Conservation (phyloP, 2,113 vertebrate species). For the Turnix velox region DNA sequence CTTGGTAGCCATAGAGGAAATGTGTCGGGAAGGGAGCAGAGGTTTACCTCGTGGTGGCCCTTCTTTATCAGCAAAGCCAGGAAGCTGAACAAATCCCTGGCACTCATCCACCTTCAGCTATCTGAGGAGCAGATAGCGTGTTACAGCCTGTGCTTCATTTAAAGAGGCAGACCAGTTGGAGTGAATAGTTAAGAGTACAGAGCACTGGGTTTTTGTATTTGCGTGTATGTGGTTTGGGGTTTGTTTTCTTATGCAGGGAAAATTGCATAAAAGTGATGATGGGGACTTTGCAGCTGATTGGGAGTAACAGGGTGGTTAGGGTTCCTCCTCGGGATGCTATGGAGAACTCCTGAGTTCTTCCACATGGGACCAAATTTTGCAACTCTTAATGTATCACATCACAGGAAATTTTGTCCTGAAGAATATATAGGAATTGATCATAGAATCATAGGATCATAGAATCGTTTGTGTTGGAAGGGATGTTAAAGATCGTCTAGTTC, state of each 20-base stretch:
- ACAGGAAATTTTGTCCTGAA: neutral
- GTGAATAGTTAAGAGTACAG: neutral
- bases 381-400: neutral
- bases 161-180: conserved; percentile 33
- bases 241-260: neutral
- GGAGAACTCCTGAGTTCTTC: neutral
- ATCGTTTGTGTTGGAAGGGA: neutral
- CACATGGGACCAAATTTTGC: neutral
- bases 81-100: conserved; percentile 73
- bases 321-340: neutral
- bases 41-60: conserved; percentile 27
- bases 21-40: neutral
- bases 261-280: neutral
- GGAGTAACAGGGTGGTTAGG: neutral
- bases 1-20: neutral
- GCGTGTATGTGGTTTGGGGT: fast-evolving
- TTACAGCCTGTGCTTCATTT: conserved; percentile 32
- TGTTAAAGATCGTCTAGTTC: neutral
- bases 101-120: conserved; percentile 64
- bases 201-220: neutral
- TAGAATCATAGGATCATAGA: neutral
- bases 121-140: conserved; percentile 48
- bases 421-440: neutral
- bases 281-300: neutral
- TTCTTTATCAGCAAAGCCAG: conserved; percentile 69